Base-by-base conservation (phyloP, 2,113 vertebrate genomes). In the Oreotrochilus melanogaster region DNA sequence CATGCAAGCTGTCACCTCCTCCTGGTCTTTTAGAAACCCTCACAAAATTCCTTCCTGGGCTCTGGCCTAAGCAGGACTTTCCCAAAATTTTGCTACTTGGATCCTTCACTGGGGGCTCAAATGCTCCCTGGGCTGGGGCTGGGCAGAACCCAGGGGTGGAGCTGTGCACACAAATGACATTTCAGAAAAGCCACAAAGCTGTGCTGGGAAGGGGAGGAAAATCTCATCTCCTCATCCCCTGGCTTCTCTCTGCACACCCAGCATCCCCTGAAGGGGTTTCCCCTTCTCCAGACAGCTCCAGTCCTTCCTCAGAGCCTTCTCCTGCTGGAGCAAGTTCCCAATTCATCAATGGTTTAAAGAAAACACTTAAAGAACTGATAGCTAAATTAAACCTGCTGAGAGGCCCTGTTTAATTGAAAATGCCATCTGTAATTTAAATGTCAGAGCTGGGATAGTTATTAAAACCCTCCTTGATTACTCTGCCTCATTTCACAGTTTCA, bases 351-450 rank as follows among this genome's bases (percentile, higher is more conserved):
- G 93, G 87, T 95, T 93, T 91, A 62, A 93, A 94, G 85, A 92
- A 92, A 97, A 85, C 98, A 96, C 93, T 98, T 97, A 96, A 94
- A 98, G 96, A 98, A 97, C 96, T 85, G 98, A 98, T 97, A 97
- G 98, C 96, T 97, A 96, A 97, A 98, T 98, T 95, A 97, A 97
- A 95, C 97, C 97, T 97, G 95, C 96, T 92, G 98, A 96, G 97
- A 96, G 92, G 8, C 86, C 88, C 95, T 96, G 97, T 98, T 98
- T 98, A 98, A 98, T 97, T 98, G 98, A 97, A 98, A 98, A 97
- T 89, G 96, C 97, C 98, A 97, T 98, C 97, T 98, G 97, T 98
- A 98, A 98, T 98, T 98, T 98, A 97, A 97, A 98, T 98, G 97
- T 98, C 98, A 98, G 96, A 93, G 92, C 89, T 31, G 14, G 95